Evolutionary conservation across 2,113 vertebrate genomes (phyloP), one percentile per base, ranked within the genome.

Genomic region (Dryoscopus gambensis): DNA sequence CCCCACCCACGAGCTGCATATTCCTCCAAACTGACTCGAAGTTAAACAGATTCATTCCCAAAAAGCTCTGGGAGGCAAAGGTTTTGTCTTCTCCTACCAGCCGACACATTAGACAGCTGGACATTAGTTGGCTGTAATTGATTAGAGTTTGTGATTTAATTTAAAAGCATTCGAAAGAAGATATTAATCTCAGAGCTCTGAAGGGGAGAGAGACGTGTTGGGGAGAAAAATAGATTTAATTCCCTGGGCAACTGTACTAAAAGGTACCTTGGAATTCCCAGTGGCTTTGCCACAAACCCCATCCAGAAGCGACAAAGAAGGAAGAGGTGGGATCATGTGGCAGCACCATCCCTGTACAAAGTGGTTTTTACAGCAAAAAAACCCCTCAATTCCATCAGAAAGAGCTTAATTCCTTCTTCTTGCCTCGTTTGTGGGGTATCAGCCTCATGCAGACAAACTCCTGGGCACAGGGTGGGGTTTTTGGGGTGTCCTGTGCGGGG

Each of bases 141-240:
- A 97, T 97, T 95, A 84, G 78, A 89, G 89, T 94, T 96, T 74
- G 89, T 89, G 93, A 93, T 94, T 96, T 90, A 95, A 97, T 96
- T 97, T 94, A 91, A 96, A 96, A 97, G 96, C 95, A 73, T 95
- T 91, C 10, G 64, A 20, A 69, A 59, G 84, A 30, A 93, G 94
- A 83, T 85, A 94, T 97, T 94, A 90, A 96, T 95, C 96, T 92
- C 89, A 4, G 57, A 65, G 84, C 79, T 89, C 95, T 94, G 84
- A 88, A 84, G 69, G 79, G 59, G 42, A 89, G 50, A 71, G 79
- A 80, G 86, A 74, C 3, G 15, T 11, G 39, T 28, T 33, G 57
- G 84, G 62, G 63, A 79, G 79, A 31, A 85, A 96, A 77, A 76
- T 2, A 84, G 83, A 87, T 94, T 79, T 65, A 90, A 88, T 86